Base-by-base conservation (phyloP, 1,140 invertebrate species). In the Meloidogyne exigua region DNA sequence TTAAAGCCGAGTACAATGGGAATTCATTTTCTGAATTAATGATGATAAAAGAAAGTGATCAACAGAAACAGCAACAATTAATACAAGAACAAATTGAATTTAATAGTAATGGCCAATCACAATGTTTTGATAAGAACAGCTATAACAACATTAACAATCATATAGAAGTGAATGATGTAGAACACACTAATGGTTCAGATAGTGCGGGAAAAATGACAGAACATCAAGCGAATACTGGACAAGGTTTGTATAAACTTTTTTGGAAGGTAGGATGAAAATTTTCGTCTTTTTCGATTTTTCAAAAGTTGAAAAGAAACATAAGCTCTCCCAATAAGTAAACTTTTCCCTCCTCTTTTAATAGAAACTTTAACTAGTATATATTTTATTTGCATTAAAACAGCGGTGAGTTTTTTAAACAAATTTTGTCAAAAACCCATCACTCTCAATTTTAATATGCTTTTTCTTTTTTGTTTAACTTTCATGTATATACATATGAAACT, bases 401-500 rank as follows among this genome's bases (percentile, higher is more conserved):
- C 44, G 44, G 49, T 57, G 49, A 10, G 18, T 57, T n/a, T 49
- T 57, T 57, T 57, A n/a, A 57, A 57, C 49, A 57, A 57, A 57
- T 57, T 57, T 57, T 57, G 49, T 57, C 49, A n/a, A 57, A n/a
- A 57, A 9, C 49, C 49, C 49, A n/a, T 57, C 15, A 3, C n/a
- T n/a, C 49, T n/a, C 36, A 39, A 57, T 57, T 57, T 57, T 57
- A n/a, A 57, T 57, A 57, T 57, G 49, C 49, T 57, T 57, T 57
- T 57, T 57, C 18, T n/a, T 57, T 44, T 44, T 44, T 15, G 4
- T n/a, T 57, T 49, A 44, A 49, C 1, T 49, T 49, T 49, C 49
- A 57, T 49, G 12, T 57, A n/a, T 57, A n/a, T 57, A 57, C 49
- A 57, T 18, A n/a, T 57, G 49, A 57, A 57, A 57, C 49, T 57